phyloP scores from a whole-genome alignment of 2,888 invertebrate species.

The Nephrotoma appendiculata region DNA sequence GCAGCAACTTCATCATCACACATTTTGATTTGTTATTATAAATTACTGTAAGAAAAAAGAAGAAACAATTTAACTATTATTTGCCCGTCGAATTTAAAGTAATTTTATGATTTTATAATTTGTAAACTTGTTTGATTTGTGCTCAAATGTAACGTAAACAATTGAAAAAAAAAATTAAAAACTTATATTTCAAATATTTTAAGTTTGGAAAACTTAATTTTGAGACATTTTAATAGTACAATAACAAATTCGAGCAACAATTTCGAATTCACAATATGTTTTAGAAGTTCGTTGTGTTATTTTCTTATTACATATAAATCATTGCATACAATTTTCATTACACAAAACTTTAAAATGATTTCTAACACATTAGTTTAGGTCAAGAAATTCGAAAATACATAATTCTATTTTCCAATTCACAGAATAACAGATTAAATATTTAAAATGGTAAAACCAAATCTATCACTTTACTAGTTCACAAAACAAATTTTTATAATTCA shows the following conservation, averaged over 20 bases:
- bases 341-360: no score
- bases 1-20: constrained; percentile 94
- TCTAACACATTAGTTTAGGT: no score
- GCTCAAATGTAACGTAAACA: no score
- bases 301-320: no score
- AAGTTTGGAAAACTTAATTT: no score
- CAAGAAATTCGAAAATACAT: neutral
- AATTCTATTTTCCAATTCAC: neutral
- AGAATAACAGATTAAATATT: neutral
- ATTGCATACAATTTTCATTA: no score
- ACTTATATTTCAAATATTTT: no score
- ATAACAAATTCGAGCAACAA: no score
- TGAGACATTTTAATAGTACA: no score
- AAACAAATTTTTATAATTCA: neutral
- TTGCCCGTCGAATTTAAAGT: neutral
- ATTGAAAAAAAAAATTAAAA: no score
- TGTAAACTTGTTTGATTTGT: neutral
- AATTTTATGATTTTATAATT: neutral
- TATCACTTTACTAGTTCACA: neutral
- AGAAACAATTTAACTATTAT: neutral
- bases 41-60: neutral
- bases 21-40: constrained; percentile 39
- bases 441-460: neutral
- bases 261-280: no score
- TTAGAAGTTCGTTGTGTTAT: no score